Evolutionary conservation across 2,113 vertebrate genomes (phyloP).

Genomic region (Anguilla japonica): DNA sequence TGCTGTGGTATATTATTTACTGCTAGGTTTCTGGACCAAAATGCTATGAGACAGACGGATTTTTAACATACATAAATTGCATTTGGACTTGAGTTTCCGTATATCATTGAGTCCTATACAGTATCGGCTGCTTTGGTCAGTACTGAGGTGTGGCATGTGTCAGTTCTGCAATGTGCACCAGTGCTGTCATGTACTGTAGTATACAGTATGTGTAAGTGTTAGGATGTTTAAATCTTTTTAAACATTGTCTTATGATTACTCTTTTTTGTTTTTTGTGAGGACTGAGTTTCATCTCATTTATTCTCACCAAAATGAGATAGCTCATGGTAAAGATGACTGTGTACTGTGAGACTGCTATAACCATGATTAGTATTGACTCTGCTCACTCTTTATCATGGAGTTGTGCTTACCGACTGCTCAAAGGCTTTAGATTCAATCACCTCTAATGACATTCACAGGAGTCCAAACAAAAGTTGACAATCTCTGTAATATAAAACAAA

Average conservation of each 20-base stretch:
- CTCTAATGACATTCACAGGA: not conserved
- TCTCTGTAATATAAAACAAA: too few relatives aligned
- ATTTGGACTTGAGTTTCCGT: too few relatives aligned
- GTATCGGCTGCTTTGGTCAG: not conserved
- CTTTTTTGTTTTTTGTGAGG: not conserved
- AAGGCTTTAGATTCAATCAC: not conserved
- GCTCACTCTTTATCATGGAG: not conserved
- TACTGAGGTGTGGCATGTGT: not conserved
- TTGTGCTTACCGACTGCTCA: not conserved
- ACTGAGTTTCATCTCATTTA: not conserved
- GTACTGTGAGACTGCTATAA: not conserved
- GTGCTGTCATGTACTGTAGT: too few relatives aligned
- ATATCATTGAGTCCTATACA: too few relatives aligned
- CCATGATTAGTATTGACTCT: not conserved
- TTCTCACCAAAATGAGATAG: not conserved
- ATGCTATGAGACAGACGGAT: too few relatives aligned
- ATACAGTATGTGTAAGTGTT: not conserved
- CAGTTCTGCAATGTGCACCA: not conserved
- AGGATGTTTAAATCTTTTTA: not conserved
- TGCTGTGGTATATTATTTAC: too few relatives aligned
- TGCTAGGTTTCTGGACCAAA: too few relatives aligned
- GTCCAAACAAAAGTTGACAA: not conserved
- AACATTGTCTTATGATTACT: too few relatives aligned
- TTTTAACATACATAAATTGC: too few relatives aligned
- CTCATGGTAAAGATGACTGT: slow-evolving; percentile 14